These are phyloP conservation scores for Hydroisotoma schaefferi DNA, from an alignment of 2,888 invertebrate species.

Conservation along the genomic window DNA sequence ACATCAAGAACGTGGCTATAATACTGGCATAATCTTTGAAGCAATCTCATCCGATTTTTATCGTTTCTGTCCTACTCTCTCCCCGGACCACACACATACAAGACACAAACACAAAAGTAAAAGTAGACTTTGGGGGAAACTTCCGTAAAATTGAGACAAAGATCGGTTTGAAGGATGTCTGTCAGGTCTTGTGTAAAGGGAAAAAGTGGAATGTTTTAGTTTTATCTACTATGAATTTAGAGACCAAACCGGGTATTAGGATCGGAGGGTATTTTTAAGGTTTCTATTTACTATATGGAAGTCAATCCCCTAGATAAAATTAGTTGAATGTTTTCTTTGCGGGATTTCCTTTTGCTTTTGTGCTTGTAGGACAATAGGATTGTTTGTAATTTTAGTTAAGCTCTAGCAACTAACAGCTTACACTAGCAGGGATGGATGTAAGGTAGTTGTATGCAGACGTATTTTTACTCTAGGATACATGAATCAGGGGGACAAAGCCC, in stretches of 20 bases:
- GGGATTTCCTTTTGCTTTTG: slow-evolving; percentile 4
- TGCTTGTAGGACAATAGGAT: not conserved
- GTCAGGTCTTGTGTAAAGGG: no score
- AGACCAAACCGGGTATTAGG: no score
- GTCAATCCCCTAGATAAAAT: slow-evolving; percentile 1
- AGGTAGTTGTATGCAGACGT: not conserved
- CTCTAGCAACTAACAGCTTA: not conserved
- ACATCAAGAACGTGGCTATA: no score
- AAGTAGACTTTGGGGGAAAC: no score
- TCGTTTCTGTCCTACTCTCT: not conserved
- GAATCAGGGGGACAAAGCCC: not conserved
- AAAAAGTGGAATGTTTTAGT: no score
- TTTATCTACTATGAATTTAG: no score
- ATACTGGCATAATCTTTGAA: not conserved
- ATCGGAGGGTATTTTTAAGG: no score
- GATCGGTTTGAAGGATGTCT: no score
- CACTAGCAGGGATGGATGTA: no score
- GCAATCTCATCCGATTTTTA: not conserved
- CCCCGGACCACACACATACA: not conserved
- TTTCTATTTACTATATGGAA: no score
- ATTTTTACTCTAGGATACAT: not conserved
- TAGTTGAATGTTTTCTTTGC: slow-evolving; percentile 12
- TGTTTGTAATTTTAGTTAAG: slow-evolving; percentile 4
- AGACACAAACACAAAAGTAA: no score
- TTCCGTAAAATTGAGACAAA: no score